Percentiles rank a stretch among this genome's conserved stretches.
These are phyloP conservation scores for Gadopsis bispinosus DNA, from an alignment of 2,797 vertebrate species.

Conservation along the genomic window DNA sequence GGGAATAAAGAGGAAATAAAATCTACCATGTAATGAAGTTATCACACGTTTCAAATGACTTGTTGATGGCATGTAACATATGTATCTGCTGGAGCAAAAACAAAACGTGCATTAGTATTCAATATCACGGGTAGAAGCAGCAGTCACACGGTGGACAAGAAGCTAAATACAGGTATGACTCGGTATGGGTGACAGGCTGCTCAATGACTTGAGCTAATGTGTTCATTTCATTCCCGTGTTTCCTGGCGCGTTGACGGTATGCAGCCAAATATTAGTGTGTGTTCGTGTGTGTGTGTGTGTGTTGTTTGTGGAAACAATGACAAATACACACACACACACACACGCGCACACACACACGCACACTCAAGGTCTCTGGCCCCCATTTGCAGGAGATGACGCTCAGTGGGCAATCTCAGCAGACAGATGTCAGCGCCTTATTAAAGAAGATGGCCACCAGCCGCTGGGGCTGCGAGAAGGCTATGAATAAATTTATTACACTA, in stretches of 20 bases:
- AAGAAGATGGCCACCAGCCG: constrained; percentile 62
- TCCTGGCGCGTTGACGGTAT: constrained; percentile 51
- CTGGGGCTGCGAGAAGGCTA: constrained; percentile 64
- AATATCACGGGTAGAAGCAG: constrained; percentile 12
- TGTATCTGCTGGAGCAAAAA: constrained; percentile 30
- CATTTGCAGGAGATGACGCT: constrained; percentile 70
- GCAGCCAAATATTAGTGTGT: constrained; percentile 46
- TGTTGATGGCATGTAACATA: constrained; percentile 44
- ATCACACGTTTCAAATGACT: constrained; percentile 51
- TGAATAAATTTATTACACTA: constrained; percentile 84
- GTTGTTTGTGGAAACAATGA: constrained; percentile 35
- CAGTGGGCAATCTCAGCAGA: constrained; percentile 72
- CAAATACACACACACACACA: constrained; percentile 6
- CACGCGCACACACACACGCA: constrained; percentile 21
- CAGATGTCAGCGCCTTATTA: constrained; percentile 81
- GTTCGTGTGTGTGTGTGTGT: constrained; percentile 17
- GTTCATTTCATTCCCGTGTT: constrained; percentile 58
- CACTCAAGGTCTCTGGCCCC: constrained; percentile 56
- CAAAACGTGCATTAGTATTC: constrained; percentile 40
- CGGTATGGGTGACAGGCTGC: constrained; percentile 35
- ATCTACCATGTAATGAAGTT: constrained; percentile 57
- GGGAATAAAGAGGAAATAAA: constrained; percentile 19
- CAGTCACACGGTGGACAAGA: constrained; percentile 25
- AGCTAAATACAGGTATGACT: constrained; percentile 45
- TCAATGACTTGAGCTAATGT: constrained; percentile 66